A percentile compares a stretch with the other conserved stretches of the same genome.
phyloP scores from a whole-genome alignment of 2,797 vertebrate species.

The Chelon labrosus region DNA sequence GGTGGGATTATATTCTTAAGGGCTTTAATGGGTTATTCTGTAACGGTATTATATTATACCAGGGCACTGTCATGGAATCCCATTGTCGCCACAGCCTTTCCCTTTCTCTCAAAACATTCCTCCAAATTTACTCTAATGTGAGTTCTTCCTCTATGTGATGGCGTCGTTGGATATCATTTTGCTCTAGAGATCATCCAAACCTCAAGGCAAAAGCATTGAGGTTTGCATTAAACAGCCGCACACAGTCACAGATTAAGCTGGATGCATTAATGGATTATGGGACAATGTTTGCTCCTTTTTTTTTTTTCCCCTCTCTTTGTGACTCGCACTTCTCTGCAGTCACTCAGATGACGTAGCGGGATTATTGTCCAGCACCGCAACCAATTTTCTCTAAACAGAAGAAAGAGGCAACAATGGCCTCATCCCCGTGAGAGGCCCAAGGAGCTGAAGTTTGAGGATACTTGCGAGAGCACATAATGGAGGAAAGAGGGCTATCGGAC shows the following conservation, averaged over 20 bases:
- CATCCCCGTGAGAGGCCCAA: not conserved
- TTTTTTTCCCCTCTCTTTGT: slow-evolving; percentile 52
- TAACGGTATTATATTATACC: slow-evolving; percentile 61
- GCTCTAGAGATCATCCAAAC: slow-evolving; percentile 51
- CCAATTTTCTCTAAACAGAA: slow-evolving; percentile 55
- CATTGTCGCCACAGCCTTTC: slow-evolving; percentile 40
- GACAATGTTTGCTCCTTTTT: slow-evolving; percentile 65
- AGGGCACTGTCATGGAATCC: slow-evolving; percentile 24
- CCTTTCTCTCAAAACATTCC: slow-evolving; percentile 8
- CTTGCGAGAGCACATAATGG: not conserved
- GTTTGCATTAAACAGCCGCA: slow-evolving; percentile 72
- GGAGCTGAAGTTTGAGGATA: slow-evolving; percentile 13
- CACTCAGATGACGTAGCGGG: slow-evolving; percentile 60
- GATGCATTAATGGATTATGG: slow-evolving; percentile 83
- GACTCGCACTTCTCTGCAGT: slow-evolving; percentile 59
- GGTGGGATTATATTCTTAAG: slow-evolving; percentile 79
- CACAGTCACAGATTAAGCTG: slow-evolving; percentile 81
- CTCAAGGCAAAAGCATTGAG: slow-evolving; percentile 69
- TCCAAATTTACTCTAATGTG: slow-evolving; percentile 42
- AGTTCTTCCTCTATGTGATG: slow-evolving; percentile 39
- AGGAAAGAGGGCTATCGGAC: not conserved
- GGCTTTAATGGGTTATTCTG: slow-evolving; percentile 74
- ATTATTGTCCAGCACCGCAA: slow-evolving; percentile 66
- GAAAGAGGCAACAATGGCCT: slow-evolving; percentile 18
- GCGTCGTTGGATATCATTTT: slow-evolving; percentile 53